Conservation (phyloP, 1,140 invertebrate species). For the Philotrypesis tridentata region DNA sequence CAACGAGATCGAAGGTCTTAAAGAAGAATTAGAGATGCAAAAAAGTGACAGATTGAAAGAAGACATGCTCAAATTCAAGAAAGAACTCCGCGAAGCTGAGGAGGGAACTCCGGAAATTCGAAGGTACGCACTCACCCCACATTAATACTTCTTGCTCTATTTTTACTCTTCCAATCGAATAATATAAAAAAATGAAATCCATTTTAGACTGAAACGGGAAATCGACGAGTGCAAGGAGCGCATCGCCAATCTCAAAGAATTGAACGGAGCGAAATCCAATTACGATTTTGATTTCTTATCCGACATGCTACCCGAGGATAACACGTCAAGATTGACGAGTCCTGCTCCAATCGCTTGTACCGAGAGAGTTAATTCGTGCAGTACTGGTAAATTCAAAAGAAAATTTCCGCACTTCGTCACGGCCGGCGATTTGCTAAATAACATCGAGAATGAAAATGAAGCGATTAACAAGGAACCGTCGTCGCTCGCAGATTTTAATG, state of each 20-base stretch:
- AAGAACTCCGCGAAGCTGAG: slow-evolving; percentile 8
- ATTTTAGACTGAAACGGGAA: slow-evolving; percentile 41
- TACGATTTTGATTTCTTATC: neutral
- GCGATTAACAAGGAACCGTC: neutral
- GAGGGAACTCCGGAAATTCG: slow-evolving; percentile 29
- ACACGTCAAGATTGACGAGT: too few relatives aligned
- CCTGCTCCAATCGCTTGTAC: too few relatives aligned
- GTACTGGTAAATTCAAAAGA: slow-evolving; percentile 20
- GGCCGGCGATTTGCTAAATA: slow-evolving; percentile 14
- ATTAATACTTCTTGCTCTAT: neutral
- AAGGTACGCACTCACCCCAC: too few relatives aligned
- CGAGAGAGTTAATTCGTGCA: neutral
- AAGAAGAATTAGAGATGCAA: slow-evolving; percentile 10
- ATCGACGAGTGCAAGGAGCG: slow-evolving; percentile 27
- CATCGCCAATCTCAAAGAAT: slow-evolving; percentile 2
- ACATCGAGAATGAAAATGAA: neutral
- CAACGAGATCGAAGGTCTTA: slow-evolving; percentile 46
- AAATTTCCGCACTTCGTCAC: slow-evolving; percentile 2
- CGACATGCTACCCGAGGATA: neutral
- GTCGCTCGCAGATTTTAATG: neutral
- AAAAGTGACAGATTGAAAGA: slow-evolving; percentile 5
- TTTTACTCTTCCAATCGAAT: neutral
- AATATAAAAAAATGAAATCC: neutral
- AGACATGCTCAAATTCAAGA: neutral
- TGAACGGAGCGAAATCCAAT: neutral